Conservation (phyloP, 35 echinoderm and acorn worm genomes). For the Holothuria glaberrima region DNA sequence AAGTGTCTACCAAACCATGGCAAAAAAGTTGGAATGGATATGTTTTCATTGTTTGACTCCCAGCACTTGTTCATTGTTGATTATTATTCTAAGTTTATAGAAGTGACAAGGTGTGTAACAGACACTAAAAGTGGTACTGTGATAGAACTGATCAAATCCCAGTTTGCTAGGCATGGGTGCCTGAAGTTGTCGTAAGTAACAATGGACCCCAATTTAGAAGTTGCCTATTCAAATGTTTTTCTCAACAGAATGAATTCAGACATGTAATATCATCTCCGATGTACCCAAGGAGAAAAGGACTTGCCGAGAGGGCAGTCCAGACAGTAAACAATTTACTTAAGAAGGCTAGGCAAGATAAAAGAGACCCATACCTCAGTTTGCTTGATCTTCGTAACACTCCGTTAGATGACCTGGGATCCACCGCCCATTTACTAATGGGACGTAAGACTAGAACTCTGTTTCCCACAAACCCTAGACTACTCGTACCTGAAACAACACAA, state of each 20-base stretch:
- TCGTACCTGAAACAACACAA: not conserved
- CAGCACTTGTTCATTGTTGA: constrained; percentile 21
- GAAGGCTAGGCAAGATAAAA: constrained; percentile 6
- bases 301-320: constrained; percentile 24
- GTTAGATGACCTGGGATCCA: not conserved
- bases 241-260: constrained; percentile 19
- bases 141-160: not conserved
- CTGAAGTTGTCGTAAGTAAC: not conserved
- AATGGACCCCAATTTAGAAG: constrained; percentile 51
- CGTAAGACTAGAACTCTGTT: not conserved
- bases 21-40: not conserved
- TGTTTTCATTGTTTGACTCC: not conserved
- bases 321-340: constrained; percentile 47
- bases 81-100: constrained; percentile 36
- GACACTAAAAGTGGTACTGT: constrained; percentile 10
- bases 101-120: constrained; percentile 3
- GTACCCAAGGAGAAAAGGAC: constrained; percentile 36
- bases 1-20: constrained; percentile 16
- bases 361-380: constrained; percentile 38
- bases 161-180: constrained; percentile 14
- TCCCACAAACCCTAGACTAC: not conserved
- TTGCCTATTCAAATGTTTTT: constrained; percentile 5
- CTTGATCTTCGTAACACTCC: not conserved
- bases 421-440: constrained; percentile 12
- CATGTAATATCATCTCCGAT: constrained; percentile 15